These are phyloP conservation scores for Batillaria attramentaria DNA, from an alignment of 1,140 invertebrate genomes.

Conservation along the genomic window DNA sequence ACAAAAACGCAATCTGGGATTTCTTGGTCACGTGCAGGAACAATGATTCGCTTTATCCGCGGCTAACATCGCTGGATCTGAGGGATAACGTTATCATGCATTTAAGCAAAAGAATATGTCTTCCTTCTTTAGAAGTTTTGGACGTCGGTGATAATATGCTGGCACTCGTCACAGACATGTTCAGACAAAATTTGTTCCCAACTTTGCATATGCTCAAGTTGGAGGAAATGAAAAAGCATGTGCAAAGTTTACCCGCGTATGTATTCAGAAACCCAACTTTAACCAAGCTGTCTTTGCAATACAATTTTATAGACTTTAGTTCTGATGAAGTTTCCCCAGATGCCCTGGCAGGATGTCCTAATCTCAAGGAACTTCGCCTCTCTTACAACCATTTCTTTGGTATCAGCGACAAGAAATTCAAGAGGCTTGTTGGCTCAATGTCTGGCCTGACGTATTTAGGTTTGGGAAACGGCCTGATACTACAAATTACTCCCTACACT, in stretches of 20 bases:
- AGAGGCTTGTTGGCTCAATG: neutral
- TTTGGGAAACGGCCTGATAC: neutral
- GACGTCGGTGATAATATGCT: neutral
- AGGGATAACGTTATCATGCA: neutral
- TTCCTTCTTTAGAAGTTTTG: neutral
- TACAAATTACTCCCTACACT: neutral
- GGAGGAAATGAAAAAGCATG: neutral
- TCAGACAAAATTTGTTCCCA: neutral
- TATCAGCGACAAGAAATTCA: neutral
- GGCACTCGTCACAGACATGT: neutral
- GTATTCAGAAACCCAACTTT: neutral
- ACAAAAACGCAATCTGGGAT: neutral
- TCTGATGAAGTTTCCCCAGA: neutral
- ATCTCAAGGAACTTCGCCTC: neutral
- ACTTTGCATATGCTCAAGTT: neutral
- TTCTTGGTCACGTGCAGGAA: neutral
- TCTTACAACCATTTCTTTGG: neutral
- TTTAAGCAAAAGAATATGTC: neutral
- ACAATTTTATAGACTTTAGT: neutral
- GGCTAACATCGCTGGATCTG: neutral
- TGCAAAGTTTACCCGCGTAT: neutral
- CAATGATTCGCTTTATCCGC: neutral
- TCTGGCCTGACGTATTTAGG: neutral
- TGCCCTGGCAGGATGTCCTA: neutral
- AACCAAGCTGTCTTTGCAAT: neutral